Evolutionary conservation across 2,113 vertebrate genomes (phyloP).

Genomic region (Sphyrna mokarran): DNA sequence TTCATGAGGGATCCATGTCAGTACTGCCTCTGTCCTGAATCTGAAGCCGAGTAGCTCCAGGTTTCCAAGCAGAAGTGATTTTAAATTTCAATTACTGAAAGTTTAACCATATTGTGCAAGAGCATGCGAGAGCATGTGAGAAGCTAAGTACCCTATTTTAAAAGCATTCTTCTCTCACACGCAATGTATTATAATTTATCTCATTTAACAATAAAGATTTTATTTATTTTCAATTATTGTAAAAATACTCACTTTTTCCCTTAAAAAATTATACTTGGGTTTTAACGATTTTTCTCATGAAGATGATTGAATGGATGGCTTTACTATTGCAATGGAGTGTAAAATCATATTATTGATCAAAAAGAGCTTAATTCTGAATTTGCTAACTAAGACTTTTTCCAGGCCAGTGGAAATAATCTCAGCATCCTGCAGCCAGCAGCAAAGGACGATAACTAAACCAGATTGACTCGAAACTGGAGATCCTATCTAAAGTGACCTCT

Average conservation of each 20-base stretch:
- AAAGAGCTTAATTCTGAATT: neutral
- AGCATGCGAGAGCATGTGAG: too few relatives aligned
- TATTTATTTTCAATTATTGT: neutral
- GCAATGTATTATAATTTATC: neutral
- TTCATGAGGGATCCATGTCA: neutral
- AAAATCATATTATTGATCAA: neutral
- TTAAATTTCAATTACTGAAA: neutral
- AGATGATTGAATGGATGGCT: neutral
- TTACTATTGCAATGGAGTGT: neutral
- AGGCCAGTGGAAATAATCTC: neutral
- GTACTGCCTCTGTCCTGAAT: neutral
- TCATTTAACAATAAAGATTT: neutral
- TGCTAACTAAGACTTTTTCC: neutral
- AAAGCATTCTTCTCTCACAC: neutral
- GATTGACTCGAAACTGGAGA: too few relatives aligned
- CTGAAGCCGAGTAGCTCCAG: neutral
- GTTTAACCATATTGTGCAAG: neutral
- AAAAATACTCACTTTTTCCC: neutral
- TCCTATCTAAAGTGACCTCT: neutral
- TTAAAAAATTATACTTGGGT: neutral
- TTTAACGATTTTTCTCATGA: neutral
- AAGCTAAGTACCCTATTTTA: neutral
- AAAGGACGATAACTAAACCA: neutral
- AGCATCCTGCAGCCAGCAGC: neutral
- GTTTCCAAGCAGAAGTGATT: neutral